phyloP scores from a whole-genome alignment of 2,113 vertebrate genomes.

The Craseonycteris thonglongyai region DNA sequence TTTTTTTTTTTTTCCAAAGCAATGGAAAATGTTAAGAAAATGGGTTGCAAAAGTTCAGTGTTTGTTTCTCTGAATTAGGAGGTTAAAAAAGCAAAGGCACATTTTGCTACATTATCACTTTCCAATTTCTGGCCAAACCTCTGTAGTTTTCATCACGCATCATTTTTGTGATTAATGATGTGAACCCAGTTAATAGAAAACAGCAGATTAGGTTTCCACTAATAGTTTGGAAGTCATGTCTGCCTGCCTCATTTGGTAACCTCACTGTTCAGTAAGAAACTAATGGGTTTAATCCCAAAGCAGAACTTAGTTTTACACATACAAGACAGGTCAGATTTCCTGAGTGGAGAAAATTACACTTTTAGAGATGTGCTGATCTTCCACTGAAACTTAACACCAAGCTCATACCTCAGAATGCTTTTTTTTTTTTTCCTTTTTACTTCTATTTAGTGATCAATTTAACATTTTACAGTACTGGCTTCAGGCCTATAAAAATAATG shows the following conservation, averaged over 20 bases:
- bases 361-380: background rate
- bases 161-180: constrained; percentile 71
- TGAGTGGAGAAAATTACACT: constrained; percentile 31
- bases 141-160: constrained; percentile 58
- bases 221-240: constrained; percentile 64
- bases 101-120: constrained; percentile 32
- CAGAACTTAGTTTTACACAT: constrained; percentile 47
- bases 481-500: background rate
- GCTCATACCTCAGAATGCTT: background rate
- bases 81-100: background rate
- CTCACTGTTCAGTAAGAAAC: constrained; percentile 60
- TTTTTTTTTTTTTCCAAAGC: background rate
- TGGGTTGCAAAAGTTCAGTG: background rate
- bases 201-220: constrained; percentile 68
- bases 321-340: constrained; percentile 41
- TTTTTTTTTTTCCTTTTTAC: background rate
- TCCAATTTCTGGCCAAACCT: constrained; percentile 45
- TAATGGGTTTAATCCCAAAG: constrained; percentile 62
- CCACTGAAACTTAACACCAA: background rate
- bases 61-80: constrained; percentile 13
- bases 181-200: constrained; percentile 68
- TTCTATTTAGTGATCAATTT: background rate
- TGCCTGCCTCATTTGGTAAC: constrained; percentile 68
- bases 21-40: background rate
- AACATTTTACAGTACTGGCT: background rate